phyloP scores from a whole-genome alignment of 2,113 vertebrate genomes.

The Struthio camelus region DNA sequence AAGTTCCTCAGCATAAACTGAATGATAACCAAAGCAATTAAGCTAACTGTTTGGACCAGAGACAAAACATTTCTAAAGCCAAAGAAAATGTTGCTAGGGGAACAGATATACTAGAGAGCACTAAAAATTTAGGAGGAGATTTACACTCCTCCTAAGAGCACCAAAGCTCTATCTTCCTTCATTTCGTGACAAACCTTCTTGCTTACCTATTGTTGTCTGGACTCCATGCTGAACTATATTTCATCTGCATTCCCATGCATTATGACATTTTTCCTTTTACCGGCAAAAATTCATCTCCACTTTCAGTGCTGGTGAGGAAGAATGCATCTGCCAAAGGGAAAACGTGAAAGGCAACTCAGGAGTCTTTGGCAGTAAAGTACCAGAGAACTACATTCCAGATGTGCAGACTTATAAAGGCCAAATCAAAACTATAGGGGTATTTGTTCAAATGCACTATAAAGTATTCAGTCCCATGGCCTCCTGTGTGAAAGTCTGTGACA shows the following conservation, averaged over 20 bases:
- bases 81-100: constrained; percentile 55
- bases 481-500: not conserved
- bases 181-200: not conserved
- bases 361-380: not conserved
- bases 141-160: not conserved
- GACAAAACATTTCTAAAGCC: constrained; percentile 41
- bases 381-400: not conserved
- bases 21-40: constrained; percentile 33
- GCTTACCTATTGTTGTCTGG: not conserved
- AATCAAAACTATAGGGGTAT: not conserved
- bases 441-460: not conserved
- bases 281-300: not conserved
- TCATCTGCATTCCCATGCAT: not conserved
- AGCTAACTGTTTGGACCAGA: constrained; percentile 34
- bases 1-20: constrained; percentile 36
- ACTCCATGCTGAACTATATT: not conserved
- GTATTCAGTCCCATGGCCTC: not conserved
- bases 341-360: not conserved
- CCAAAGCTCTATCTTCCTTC: not conserved
- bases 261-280: not conserved
- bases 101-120: constrained; percentile 15
- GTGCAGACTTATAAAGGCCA: not conserved
- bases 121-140: constrained; percentile 21
- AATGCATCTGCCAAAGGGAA: not conserved
- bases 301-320: not conserved